Conservation (phyloP, 2,888 invertebrate species). For the Drosophila eohydei region DNA sequence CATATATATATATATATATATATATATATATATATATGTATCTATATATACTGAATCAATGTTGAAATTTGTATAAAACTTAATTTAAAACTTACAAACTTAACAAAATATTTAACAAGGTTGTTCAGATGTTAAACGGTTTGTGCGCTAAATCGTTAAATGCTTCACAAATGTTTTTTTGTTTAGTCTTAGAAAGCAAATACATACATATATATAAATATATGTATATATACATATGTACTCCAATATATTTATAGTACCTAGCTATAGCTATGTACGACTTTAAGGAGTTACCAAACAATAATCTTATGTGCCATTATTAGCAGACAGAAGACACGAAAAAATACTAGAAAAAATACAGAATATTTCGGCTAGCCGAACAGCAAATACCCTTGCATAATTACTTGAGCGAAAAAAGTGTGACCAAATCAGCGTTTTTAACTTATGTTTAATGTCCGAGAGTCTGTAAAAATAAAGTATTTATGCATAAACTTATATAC, state of each 20-base stretch:
- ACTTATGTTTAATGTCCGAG: too few species aligned
- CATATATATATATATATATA: neutral
- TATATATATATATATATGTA: neutral
- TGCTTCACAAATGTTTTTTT: conserved; percentile 34
- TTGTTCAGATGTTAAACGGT: conserved; percentile 58
- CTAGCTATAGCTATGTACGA: conserved; percentile 17
- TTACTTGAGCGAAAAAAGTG: neutral
- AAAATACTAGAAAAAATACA: neutral
- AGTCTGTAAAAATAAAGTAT: too few species aligned
- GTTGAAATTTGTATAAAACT: conserved; percentile 24
- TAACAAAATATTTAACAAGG: conserved; percentile 48
- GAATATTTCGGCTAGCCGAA: conserved; percentile 34
- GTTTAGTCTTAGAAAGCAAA: conserved; percentile 18
- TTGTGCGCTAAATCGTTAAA: conserved; percentile 38
- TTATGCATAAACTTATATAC: too few species aligned
- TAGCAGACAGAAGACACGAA: conserved; percentile 60
- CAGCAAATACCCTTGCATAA: conserved; percentile 22
- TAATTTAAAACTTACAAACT: conserved; percentile 30
- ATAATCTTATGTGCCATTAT: conserved; percentile 85
- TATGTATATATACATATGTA: conserved; percentile 1
- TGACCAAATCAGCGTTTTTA: neutral
- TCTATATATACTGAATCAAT: conserved; percentile 7
- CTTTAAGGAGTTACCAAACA: conserved; percentile 77
- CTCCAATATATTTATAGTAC: conserved; percentile 23
- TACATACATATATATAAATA: neutral